These are phyloP conservation scores for Orchesella cincta DNA, from an alignment of 1,140 invertebrate genomes.

Conservation along the genomic window DNA sequence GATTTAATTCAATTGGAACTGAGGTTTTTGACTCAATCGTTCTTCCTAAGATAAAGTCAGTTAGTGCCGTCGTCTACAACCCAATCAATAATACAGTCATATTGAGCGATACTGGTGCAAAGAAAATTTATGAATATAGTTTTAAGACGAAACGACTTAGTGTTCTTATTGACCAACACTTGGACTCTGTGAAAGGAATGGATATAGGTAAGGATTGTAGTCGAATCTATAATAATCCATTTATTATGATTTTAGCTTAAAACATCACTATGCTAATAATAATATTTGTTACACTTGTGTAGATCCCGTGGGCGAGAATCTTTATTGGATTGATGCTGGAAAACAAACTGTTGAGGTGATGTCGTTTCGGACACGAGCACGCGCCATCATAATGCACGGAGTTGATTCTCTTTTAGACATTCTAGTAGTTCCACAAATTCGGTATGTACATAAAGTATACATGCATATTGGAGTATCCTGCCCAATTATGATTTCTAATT, in stretches of 20 bases:
- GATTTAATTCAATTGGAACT: conserved; percentile 55
- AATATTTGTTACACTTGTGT: too few species aligned
- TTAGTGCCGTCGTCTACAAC: conserved; percentile 37
- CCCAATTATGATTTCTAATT: not conserved
- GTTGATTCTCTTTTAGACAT: conserved; percentile 36
- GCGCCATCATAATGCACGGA: conserved; percentile 52
- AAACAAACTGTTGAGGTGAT: conserved; percentile 73
- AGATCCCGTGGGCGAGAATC: conserved; percentile 49
- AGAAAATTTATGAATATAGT: conserved; percentile 52
- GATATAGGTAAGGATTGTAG: conserved; percentile 64
- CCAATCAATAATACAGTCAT: conserved; percentile 49
- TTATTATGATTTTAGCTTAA: too few species aligned
- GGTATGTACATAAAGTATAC: conserved; percentile 25
- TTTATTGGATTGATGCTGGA: conserved; percentile 79
- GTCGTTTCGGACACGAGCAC: conserved; percentile 56
- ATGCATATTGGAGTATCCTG: not conserved
- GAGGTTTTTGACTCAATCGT: conserved; percentile 36
- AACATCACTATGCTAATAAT: too few species aligned
- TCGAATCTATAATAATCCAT: too few species aligned
- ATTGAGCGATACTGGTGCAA: conserved; percentile 49
- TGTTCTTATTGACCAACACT: conserved; percentile 56
- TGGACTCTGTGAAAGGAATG: conserved; percentile 64
- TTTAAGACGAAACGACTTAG: conserved; percentile 41
- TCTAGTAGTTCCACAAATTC: conserved; percentile 43
- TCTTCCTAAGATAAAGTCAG: conserved; percentile 22